These are phyloP conservation scores for Therioaphis trifolii DNA, from an alignment of 2,888 invertebrate species.

Conservation along the genomic window DNA sequence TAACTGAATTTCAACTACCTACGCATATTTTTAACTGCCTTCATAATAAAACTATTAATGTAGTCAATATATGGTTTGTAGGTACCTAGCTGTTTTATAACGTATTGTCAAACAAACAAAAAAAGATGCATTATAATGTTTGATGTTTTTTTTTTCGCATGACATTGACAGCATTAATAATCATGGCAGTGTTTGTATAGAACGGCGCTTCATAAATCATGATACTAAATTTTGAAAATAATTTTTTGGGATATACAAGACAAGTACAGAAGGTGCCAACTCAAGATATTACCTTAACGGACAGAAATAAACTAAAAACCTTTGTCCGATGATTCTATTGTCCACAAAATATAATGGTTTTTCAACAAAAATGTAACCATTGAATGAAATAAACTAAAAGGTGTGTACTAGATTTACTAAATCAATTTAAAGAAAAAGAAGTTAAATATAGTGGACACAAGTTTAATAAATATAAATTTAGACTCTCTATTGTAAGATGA, in stretches of 20 bases:
- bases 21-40: too few species aligned
- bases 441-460: background rate
- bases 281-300: conserved; percentile 44
- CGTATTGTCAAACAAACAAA: background rate
- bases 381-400: conserved; percentile 14
- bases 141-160: background rate
- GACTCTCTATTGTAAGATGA: background rate
- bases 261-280: conserved; percentile 31
- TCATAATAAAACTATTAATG: too few species aligned
- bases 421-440: conserved; percentile 44
- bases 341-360: conserved; percentile 41
- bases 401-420: conserved; percentile 8
- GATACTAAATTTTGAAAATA: conserved; percentile 30
- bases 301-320: conserved; percentile 54
- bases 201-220: conserved; percentile 32
- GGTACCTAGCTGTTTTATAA: background rate
- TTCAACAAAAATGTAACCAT: conserved; percentile 41
- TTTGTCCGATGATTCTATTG: conserved; percentile 45
- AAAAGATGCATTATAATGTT: conserved; percentile 1
- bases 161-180: conserved; percentile 2
- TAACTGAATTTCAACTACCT: too few species aligned
- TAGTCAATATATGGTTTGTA: background rate
- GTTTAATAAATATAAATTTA: conserved; percentile 23
- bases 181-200: background rate
- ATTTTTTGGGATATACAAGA: conserved; percentile 10